Evolutionary conservation across 2,888 invertebrate genomes (phyloP).

Genomic region (Muschampia plurimacula): DNA sequence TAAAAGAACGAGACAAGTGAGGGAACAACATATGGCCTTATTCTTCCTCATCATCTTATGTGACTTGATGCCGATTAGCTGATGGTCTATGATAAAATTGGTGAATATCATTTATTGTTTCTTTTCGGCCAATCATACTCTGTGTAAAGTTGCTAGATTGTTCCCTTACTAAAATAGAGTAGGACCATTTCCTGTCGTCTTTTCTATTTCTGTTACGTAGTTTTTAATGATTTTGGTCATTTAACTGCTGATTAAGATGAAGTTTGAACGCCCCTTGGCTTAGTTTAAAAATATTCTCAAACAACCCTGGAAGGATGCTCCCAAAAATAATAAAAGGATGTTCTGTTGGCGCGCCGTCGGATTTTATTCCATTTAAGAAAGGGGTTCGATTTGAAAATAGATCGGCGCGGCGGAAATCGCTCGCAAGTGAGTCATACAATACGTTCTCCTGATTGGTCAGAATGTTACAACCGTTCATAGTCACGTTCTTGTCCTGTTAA

Average conservation of each 20-base stretch:
- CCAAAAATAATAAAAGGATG: conserved; percentile 80
- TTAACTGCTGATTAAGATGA: background rate
- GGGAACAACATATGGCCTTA: no score
- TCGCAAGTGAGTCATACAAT: conserved; percentile 69
- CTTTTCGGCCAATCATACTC: no score
- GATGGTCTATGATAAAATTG: no score
- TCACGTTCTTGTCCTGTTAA: conserved; percentile 24
- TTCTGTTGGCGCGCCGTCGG: conserved; percentile 63
- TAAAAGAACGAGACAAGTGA: no score
- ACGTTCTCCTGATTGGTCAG: conserved; percentile 44
- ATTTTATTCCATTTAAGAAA: conserved; percentile 77
- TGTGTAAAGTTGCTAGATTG: no score
- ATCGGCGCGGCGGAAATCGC: conserved; percentile 76
- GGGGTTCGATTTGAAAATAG: conserved; percentile 80
- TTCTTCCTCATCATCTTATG: no score
- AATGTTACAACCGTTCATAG: conserved; percentile 36
- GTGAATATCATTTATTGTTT: no score
- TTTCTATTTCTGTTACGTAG: no score
- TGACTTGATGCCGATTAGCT: no score
- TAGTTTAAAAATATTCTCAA: conserved; percentile 21
- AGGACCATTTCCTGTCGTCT: no score
- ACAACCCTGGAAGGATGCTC: conserved; percentile 52
- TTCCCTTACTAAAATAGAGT: no score
- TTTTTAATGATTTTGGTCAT: background rate
- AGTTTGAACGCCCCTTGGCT: background rate